Percentiles rank a stretch among this genome's conserved stretches.
Conservation (phyloP, 2,888 invertebrate genomes). For the Atrina japonica region DNA sequence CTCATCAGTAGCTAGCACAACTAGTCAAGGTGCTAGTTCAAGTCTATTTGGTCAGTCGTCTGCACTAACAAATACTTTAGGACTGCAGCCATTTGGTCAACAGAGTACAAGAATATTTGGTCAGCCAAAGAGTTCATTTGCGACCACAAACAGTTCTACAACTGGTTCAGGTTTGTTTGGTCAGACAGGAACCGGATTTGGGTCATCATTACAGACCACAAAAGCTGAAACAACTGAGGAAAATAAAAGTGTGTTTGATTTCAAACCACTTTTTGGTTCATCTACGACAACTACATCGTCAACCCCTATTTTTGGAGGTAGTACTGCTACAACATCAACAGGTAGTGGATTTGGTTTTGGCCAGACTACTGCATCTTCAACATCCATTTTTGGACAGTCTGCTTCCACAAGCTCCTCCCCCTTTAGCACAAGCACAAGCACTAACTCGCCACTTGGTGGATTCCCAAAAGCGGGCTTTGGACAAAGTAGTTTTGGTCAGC, state of each 20-base stretch:
- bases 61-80: background rate
- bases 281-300: slow-evolving; percentile 23
- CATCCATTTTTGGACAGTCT: slow-evolving; percentile 47
- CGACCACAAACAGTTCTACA: background rate
- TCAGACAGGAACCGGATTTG: background rate
- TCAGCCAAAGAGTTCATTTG: too few relatives aligned
- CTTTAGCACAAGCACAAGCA: slow-evolving; percentile 15
- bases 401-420: background rate
- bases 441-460: slow-evolving; percentile 46
- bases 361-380: slow-evolving; percentile 14
- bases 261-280: slow-evolving; percentile 12
- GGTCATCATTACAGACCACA: background rate
- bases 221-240: background rate
- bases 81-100: too few relatives aligned
- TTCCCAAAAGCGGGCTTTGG: slow-evolving; percentile 52
- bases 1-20: slow-evolving; percentile 25
- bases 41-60: slow-evolving; percentile 31
- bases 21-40: slow-evolving; percentile 20
- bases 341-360: slow-evolving; percentile 23
- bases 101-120: too few relatives aligned
- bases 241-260: slow-evolving; percentile 7
- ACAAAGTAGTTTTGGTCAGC: slow-evolving; percentile 57
- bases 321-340: slow-evolving; percentile 19
- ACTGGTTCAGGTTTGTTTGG: slow-evolving; percentile 5
- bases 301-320: slow-evolving; percentile 38